These are phyloP conservation scores for Acipenser transmontanus DNA, from an alignment of 2,797 vertebrate species.

Conservation along the genomic window DNA sequence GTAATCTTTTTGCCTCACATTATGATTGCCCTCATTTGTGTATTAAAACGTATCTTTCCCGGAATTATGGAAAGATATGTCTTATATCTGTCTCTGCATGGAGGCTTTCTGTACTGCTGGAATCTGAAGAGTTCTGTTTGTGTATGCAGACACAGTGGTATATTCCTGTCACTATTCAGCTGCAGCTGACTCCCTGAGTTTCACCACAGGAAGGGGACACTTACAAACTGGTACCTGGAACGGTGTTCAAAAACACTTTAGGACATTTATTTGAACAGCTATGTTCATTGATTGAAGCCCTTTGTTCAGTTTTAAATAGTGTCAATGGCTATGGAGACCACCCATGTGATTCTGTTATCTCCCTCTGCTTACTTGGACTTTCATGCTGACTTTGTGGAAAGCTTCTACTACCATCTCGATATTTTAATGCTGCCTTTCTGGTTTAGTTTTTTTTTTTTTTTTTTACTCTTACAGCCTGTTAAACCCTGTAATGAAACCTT, in stretches of 20 bases:
- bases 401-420: no score
- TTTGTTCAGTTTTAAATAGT: slow-evolving; percentile 20
- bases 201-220: slow-evolving; percentile 16
- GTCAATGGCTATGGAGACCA: slow-evolving; percentile 28
- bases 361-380: slow-evolving; percentile 13
- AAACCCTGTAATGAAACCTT: no score
- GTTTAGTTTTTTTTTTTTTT: no score
- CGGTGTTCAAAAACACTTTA: not conserved
- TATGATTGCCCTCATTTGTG: no score
- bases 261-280: slow-evolving; percentile 14
- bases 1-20: no score
- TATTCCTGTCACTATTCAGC: slow-evolving; percentile 21
- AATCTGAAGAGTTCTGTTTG: not conserved
- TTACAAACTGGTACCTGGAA: slow-evolving; percentile 8
- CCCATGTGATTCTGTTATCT: slow-evolving; percentile 37
- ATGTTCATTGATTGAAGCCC: slow-evolving; percentile 27
- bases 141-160: not conserved
- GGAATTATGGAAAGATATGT: no score
- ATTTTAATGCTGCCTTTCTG: no score
- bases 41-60: no score
- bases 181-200: slow-evolving; percentile 16
- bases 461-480: no score
- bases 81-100: no score
- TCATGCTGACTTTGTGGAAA: no score
- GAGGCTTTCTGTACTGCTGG: no score